Base-by-base conservation (phyloP, 1,140 invertebrate genomes). In the Drosophila pectinifera region DNA sequence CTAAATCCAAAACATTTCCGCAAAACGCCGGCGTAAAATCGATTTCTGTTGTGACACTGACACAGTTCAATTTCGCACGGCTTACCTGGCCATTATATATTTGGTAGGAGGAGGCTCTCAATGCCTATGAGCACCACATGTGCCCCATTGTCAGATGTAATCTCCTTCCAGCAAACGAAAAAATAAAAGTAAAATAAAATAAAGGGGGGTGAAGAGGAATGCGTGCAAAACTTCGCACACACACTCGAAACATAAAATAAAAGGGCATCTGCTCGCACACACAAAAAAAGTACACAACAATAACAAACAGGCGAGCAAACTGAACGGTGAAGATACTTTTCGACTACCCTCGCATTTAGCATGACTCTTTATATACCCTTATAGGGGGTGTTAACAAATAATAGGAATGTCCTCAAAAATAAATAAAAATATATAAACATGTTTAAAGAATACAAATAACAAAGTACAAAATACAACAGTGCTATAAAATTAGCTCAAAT, bases 251-350 rank as follows among this genome's bases (percentile, higher is more conserved):
- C 65, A 70, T 70, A 70, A 70, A 70, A 70, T 70, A 26, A 56
- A 73, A 82, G 83, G 59, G 82, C 82, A 85, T 86, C 82, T 86
- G 67, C 62, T 81, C 43, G 24, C 77, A 48, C 48, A 36, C 67
- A 54, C 62, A 45, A 64, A 41, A 62, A 63, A 69, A 49, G 56
- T 31, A 76, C 41, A 64, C 73, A 86, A 51, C 24, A 68, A 68
- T 51, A 62, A 48, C 78, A 59, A 68, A 53, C 57, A 73, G 61
- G 36, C 56, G 59, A 68, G 65, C 62, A 64, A 59, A 80, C 58
- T 68, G 63, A 86, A 70, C 26, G 24, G 64, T 48, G 22, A 65
- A 75, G 73, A 75, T 75, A 67, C 82, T 78, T 85, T 85, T 86
- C 65, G 82, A 61, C 56, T 86, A 61, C 82, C 59, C 68, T 70